These are phyloP conservation scores for Polydrusus pterygomalis DNA, from an alignment of 2,888 invertebrate species.

Conservation along the genomic window DNA sequence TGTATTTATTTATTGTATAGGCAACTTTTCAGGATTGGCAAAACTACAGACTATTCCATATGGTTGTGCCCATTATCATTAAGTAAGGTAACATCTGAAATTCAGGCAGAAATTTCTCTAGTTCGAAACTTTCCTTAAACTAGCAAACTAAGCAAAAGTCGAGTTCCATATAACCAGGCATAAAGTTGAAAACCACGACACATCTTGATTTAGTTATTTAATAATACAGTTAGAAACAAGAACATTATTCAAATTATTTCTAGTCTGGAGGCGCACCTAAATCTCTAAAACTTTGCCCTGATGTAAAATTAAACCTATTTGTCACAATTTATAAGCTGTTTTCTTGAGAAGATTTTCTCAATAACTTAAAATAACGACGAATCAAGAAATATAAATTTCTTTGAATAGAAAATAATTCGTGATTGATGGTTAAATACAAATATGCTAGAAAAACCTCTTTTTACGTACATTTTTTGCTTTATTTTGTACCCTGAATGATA, in stretches of 20 bases:
- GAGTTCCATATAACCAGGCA: constrained; percentile 22
- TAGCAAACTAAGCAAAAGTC: constrained; percentile 28
- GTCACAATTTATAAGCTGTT: constrained; percentile 23
- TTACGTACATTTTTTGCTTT: too few relatives aligned
- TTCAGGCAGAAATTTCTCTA: constrained; percentile 5
- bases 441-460: too few relatives aligned
- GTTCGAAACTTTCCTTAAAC: constrained; percentile 19
- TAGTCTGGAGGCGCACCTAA: constrained; percentile 15
- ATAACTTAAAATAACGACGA: too few relatives aligned
- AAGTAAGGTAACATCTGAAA: constrained; percentile 2
- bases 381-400: too few relatives aligned
- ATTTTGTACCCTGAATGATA: too few relatives aligned
- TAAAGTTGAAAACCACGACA: constrained; percentile 32
- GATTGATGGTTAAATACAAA: too few relatives aligned
- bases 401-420: too few relatives aligned
- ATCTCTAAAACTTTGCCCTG: neutral
- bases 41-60: neutral
- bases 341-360: neutral
- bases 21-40: neutral
- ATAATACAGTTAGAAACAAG: constrained; percentile 9
- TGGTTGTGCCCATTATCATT: neutral
- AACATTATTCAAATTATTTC: constrained; percentile 25
- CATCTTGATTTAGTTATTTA: constrained; percentile 33
- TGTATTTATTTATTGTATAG: too few relatives aligned
- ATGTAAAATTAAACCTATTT: constrained; percentile 18